Conservation (phyloP, 2,888 invertebrate species). For the Nineta flava region DNA sequence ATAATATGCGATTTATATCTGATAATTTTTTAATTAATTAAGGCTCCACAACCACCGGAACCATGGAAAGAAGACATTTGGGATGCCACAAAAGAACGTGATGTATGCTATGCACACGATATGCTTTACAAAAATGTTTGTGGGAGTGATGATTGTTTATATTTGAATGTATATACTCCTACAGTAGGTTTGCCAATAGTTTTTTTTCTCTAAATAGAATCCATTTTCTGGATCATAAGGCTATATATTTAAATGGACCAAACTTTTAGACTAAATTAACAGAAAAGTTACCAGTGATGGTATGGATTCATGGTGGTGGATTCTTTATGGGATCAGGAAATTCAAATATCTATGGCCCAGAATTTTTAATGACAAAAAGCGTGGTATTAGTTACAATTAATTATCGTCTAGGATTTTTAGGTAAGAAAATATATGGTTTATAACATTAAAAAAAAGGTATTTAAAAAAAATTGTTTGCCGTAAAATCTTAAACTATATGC, state of each 20-base stretch:
- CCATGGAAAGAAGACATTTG: neutral
- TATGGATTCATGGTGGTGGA: neutral
- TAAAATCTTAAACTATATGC: too few species aligned
- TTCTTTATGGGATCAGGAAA: neutral
- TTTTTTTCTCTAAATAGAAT: too few species aligned
- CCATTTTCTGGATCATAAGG: too few species aligned
- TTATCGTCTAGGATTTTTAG: neutral
- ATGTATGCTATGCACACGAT: neutral
- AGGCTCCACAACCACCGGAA: constrained; percentile 1
- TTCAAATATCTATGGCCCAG: neutral
- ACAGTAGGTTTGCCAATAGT: neutral
- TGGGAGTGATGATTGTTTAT: constrained; percentile 1
- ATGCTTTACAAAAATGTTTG: neutral
- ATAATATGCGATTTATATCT: too few species aligned
- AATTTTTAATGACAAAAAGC: neutral
- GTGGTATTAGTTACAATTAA: neutral
- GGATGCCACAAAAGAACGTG: constrained; percentile 1
- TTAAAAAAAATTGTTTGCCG: too few species aligned
- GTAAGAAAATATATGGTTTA: neutral
- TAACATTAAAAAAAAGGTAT: too few species aligned
- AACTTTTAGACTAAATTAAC: too few species aligned
- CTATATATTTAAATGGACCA: too few species aligned
- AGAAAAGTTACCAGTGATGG: neutral
- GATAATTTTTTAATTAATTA: neutral
- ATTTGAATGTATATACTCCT: constrained; percentile 1